Evolutionary conservation across 2,888 invertebrate species (phyloP), one percentile per base, ranked within the genome.

Genomic region (Neoitamus cyanurus): DNA sequence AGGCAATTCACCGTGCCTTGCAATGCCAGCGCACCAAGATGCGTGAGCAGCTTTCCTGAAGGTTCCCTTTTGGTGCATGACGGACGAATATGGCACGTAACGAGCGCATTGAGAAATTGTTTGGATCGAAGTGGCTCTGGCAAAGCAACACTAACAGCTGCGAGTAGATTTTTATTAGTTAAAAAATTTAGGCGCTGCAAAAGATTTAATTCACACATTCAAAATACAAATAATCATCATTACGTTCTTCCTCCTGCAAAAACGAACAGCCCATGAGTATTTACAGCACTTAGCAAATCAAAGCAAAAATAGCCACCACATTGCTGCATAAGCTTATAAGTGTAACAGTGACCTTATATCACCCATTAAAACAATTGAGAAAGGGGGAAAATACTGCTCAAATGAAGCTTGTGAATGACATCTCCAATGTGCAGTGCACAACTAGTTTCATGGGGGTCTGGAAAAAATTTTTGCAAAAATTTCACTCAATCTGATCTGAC

Each of bases 21-120:
- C 58, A 58, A 58, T 58, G 58, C 58, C 58, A 58, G 58, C 58
- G 25, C n/a, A n/a, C 58, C 58, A 58, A 58, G 58, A 58, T 58
- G 58, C 58, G 58, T 58, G 58, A 58, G 58, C 58, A 58, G 58
- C 58, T 58, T 58, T 58, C 58, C 58, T 58, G 58, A 58, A 58
- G 58, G 58, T 58, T 58, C 58, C 58, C 58, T 58, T 58, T 58
- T 58, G 58, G 58, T 58, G 58, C 58, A 58, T 58, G 58, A 58
- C 58, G 58, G 58, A 58, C 58, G 58, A 58, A 58, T 58, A 58
- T 25, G 58, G 58, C 1, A 20, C 58, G 58, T 25, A 58, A 58
- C 58, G 25, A 58, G 25, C 58, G 20, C 9, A 58, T 58, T 58
- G 58, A 58, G 58, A 58, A 58, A 58, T 58, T 58, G 58, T 58